Base-by-base conservation (phyloP, 2,113 vertebrate species). In the Heterotilapia buettikoferi region DNA sequence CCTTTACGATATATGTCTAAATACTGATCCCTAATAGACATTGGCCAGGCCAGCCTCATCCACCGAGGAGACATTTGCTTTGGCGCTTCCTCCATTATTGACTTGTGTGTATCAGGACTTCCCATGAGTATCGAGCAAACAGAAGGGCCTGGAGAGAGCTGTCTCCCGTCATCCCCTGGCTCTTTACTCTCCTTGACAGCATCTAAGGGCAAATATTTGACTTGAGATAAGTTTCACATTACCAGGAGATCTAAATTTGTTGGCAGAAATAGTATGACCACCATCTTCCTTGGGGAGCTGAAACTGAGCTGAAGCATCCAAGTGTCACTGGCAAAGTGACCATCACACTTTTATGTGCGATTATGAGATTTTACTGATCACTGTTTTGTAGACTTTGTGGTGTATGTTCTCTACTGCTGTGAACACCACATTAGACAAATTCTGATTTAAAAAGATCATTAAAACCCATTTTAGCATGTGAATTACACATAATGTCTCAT, bases 131-230 rank as follows among this genome's bases (percentile, higher is more conserved):
- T 92, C 21, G 91, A 94, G 92, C 94, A 92, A 94, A 93, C 91
- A 95, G 87, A 91, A 85, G 52, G 80, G 88, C 91, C 94, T 91
- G 92, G 90, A 90, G 90, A 93, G 92, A 92, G 92, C 92, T 68
- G 92, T 90, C 87, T 92, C 94, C 90, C 78, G 83, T 93, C 95
- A 88, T 89, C 84, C 89, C 73, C 80, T 11, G 52, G 56, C 84
- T 86, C 90, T 91, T 89, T 94, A 88, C 91, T 94, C 88, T 87
- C 54, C 89, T 76, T 84, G 92, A 95, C 91, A 95, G 93, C 92
- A 92, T 93, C 92, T 90, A 83, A 40, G n/a, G 85, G 89, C 94
- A 94, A 94, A 94, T 94, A 94, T 96, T 96, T 94, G 89, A 93
- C 71, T 90, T 93, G 84, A 92, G 93, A 95, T 94, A 90, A 86